Evolutionary conservation across 2,113 vertebrate species (phyloP).

Genomic region (Mellivora capensis): DNA sequence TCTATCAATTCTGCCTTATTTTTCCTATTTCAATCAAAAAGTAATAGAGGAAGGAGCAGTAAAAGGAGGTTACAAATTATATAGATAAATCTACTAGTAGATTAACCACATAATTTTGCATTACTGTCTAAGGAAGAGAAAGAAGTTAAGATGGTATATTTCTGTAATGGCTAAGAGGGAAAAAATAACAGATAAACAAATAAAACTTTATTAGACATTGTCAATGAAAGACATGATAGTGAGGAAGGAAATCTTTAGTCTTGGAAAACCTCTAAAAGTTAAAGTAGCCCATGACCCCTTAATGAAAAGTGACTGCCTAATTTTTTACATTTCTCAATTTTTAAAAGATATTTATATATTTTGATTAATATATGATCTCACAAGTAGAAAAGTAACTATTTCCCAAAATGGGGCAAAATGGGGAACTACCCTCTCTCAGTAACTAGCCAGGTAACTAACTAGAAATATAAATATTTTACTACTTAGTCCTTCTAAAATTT

Average conservation of each 20-base stretch:
- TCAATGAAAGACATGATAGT: neutral
- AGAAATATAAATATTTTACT: neutral
- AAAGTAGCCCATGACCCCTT: fast-evolving
- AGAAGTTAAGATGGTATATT: neutral
- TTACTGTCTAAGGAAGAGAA: neutral
- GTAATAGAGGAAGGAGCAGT: neutral
- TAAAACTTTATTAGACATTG: neutral
- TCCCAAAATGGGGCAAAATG: neutral
- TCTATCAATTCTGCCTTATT: neutral
- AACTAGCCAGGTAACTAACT: neutral
- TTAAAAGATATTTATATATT: neutral
- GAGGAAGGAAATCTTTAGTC: neutral
- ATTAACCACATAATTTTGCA: neutral
- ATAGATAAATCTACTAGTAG: neutral
- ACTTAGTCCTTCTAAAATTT: neutral
- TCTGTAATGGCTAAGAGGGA: neutral
- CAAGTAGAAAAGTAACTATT: neutral
- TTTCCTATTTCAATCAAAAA: neutral
- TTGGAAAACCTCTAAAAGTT: neutral
- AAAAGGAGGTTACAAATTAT: neutral
- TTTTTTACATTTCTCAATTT: neutral
- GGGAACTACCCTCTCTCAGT: too few relatives aligned
- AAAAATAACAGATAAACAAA: neutral
- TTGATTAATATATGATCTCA: neutral
- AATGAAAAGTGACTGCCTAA: neutral